Evolutionary conservation across 2,888 invertebrate species (phyloP), one percentile per base, ranked within the genome.

Genomic region (Myathropa florea): DNA sequence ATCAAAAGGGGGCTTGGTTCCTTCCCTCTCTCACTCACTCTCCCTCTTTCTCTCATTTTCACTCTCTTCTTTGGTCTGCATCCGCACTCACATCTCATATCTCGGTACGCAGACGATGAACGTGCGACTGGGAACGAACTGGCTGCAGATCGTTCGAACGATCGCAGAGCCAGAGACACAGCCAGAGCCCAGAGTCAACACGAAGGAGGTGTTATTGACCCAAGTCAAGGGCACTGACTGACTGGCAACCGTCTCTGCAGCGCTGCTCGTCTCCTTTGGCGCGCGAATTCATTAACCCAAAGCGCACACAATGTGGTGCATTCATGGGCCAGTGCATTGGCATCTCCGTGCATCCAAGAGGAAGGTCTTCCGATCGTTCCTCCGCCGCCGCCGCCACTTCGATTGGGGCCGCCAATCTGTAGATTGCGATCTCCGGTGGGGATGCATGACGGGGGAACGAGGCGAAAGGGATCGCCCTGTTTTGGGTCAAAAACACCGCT

Each of bases 181-280:
- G 63, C 0, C 36, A n/a, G n/a, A n/a, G n/a, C n/a, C n/a, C n/a
- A n/a, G n/a, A n/a, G n/a, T n/a, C 57, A 39, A 67, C 76, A 72
- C 72, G 71, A 86, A 79, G 65, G 73, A 86, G 88, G 89, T 89
- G 92, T 90, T 91, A 91, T 90, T 91, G 92, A 92, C 92, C 92
- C 89, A 90, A 91, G 91, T 90, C 92, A 92, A 91, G 91, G 92
- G 91, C 91, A 91, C 89, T 91, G 91, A 91, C 90, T 91, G 90
- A 68, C 83, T 83, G 75, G 73, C 83, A 57, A 57, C 14, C 57
- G 57, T 55, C 55, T 39, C n/a, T 6, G 39, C 39, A 39, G 46
- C 59, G 60, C 64, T 30, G 12, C 18, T 18, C 39, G 28, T 60
- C 28, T 61, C 60, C 79, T 83, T 84, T 77, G 72, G 79, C 72